Evolutionary conservation across 2,113 vertebrate genomes (phyloP), one percentile per base, ranked within the genome.

Genomic region (Sprattus sprattus): DNA sequence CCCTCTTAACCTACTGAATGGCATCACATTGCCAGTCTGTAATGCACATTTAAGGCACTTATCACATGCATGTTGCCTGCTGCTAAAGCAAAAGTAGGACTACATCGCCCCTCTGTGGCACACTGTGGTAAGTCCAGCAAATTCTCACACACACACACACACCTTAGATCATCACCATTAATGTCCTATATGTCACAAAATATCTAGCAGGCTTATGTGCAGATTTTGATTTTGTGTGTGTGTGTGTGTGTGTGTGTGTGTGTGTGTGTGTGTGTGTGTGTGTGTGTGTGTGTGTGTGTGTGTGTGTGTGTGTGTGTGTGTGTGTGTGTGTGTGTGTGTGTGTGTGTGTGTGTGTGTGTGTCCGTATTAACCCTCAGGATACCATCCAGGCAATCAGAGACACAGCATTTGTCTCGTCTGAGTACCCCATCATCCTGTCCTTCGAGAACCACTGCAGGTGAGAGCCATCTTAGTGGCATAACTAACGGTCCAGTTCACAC

Each of bases 371-470:
- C 25, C 64, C 9, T 13, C 92, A 99, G 98, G 98, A 99, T 89
- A 98, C 99, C 32, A 98, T 99, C 93, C 97, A 98, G 93, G 98
- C 98, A 89, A 99, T 99, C 94, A 99, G 94, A 92, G 98, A 99
- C 88, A 99, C 98, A 0, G 98, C 98, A 0, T 99, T 99, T 91
- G 97, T 98, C 86, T 98, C 97, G 0, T 97, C 98, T 1, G 97
- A 98, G 0, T 99, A 96, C 87, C 98, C 98, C 45, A 97, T 99
- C 82, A 99, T 99, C 92, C 95, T 99, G 91, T 99, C 98, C 15
- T 99, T 99, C 94, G 98, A 99, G 95, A 99, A 99, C 92, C 98
- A 99, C 88, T 99, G 98, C 98, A 98, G 98, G 98, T 99, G 93
- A 86, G 86, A 71, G 22, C 11, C n/a, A n/a, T 10, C 13, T 18